Base-by-base conservation (phyloP, 2,888 invertebrate species). In the Quadriops clusia region DNA sequence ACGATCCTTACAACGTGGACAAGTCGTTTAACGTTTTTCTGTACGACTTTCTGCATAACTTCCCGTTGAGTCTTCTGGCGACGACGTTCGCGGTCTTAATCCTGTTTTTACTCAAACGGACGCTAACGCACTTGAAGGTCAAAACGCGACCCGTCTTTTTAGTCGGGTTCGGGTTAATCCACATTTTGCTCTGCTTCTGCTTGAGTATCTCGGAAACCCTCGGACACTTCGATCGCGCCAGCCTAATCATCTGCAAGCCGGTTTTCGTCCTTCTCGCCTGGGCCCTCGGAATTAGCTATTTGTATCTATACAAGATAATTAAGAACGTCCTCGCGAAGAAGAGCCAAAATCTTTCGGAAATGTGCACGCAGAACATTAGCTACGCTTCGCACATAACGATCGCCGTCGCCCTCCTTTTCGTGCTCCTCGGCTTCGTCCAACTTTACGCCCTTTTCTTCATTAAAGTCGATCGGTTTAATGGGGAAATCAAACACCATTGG, bases 1-100 rank as follows among this genome's bases (percentile, higher is more conserved):
- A 89, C 53, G 93, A 93, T 61, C 86, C 89, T 0, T 93, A 93
- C 55, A 91, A 91, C 52, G 75, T 84, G n/a, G 77, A 78, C 37
- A 73, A 72, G 37, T 82, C 81, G 1, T 71, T 90, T 52, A 84
- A 83, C 34, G 62, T 72, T 25, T 79, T 81, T 36, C 64, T 87
- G 17, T 84, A 87, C 30, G 81, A 85, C 51, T 75, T 90, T 28
- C 61, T 91, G 20, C 73, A 87, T 39, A 84, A 86, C 52, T 72
- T 87, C 33, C 87, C 86, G 1, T 78, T 86, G 38, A 90, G 90
- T 38, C 76, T 90, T 47, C 60, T 93, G 17, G 85, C 87, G 11
- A 79, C 89, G n/a, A 81, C 87, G 0, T 91, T 93, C 57, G 80
- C 87, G 23, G 77, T 89, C 30, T 70, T 91, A 14, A 85, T 91